phyloP scores from a whole-genome alignment of 2,113 vertebrate species.

The Strigops habroptila region DNA sequence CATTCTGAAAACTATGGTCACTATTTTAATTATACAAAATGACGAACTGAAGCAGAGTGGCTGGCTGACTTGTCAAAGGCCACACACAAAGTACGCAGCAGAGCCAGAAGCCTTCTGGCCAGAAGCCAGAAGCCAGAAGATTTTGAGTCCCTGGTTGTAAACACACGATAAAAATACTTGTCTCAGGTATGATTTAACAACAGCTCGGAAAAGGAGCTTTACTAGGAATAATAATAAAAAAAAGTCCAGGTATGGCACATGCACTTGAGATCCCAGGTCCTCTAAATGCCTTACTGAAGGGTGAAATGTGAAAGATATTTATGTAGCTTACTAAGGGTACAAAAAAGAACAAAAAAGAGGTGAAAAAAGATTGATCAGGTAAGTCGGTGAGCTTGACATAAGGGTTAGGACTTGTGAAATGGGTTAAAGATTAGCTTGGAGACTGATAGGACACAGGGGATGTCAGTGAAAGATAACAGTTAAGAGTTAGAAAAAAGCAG shows the following conservation, averaged over 20 bases:
- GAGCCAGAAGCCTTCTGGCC: not conserved
- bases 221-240: not conserved
- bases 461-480: constrained; percentile 16
- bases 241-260: not conserved
- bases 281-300: constrained; percentile 7
- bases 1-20: not conserved
- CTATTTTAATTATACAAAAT: not conserved
- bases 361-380: constrained; percentile 30
- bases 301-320: constrained; percentile 9
- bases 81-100: not conserved
- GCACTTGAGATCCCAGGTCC: not conserved
- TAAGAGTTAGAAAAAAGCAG: constrained; percentile 2
- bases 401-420: constrained; percentile 18
- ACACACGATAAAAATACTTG: not conserved
- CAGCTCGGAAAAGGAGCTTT: not conserved
- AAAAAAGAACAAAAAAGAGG: not conserved
- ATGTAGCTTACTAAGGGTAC: not conserved
- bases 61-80: not conserved
- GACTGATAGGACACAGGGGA: not conserved
- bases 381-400: not conserved
- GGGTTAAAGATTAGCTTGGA: constrained; percentile 46
- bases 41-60: not conserved
- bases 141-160: not conserved
- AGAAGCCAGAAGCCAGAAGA: too few relatives aligned
- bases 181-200: not conserved